Base-by-base conservation (phyloP, 2,797 vertebrate species). In the Argyrosomus regius region DNA sequence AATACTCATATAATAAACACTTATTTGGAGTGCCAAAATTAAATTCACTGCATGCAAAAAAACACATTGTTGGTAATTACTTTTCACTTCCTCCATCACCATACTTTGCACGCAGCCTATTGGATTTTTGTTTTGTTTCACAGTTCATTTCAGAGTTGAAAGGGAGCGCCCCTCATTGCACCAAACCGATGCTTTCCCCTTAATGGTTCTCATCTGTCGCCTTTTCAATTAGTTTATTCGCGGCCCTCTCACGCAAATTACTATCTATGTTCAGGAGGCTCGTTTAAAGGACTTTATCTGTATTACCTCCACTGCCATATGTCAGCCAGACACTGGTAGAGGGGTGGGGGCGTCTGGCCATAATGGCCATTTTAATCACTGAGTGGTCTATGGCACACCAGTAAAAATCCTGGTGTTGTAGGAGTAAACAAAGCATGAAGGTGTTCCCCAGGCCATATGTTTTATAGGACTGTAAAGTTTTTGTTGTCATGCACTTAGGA, bases 221-320 rank as follows among this genome's bases (percentile, higher is more conserved):
- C 65, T 86, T 82, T 89, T 78, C 54, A 87, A 77, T 87, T 82
- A 59, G 53, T 88, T 89, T 80, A 86, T 89, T 86, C 62, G 67
- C 68, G 12, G 52, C 61, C 86, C 64, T 89, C 69, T 82, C 76
- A 81, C 57, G 1, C 77, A 90, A 87, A 89, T 91, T 77, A 78
- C 82, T 78, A 54, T 82, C 68, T 78, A 76, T 77, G 63, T 90
- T 75, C 66, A 81, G 31, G 68, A 71, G 74, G 81, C 82, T 84
- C 81, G 82, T 88, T 93, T 86, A 76, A 65, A 56, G 72, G 81
- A 81, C 73, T 92, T 89, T 78, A 88, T 93, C 88, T 88, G 90
- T 79, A 86, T 92, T 87, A 89, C 82, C 86, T 86, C 82, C 62
- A 10, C 53, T 63, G 76, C 91, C 91, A 93, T 92, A 92, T 92